A percentile compares a stretch with the other conserved stretches of the same genome.
phyloP scores from a whole-genome alignment of 2,797 vertebrate species.

The Bryconaethiops microstoma region DNA sequence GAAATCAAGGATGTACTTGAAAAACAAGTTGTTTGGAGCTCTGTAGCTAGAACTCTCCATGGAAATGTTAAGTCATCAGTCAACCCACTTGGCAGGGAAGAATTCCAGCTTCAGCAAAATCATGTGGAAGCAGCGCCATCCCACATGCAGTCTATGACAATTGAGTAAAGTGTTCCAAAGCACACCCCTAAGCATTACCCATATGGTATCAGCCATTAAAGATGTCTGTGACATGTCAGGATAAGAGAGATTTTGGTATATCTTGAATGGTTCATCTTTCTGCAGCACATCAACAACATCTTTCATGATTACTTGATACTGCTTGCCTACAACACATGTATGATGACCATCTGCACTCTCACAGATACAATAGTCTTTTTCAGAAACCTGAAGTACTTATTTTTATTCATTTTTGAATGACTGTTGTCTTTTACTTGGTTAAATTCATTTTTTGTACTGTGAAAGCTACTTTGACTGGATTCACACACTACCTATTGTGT shows the following conservation, averaged over 20 bases:
- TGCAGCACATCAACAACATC: too few species aligned
- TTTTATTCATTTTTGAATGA: too few species aligned
- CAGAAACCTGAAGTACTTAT: too few species aligned
- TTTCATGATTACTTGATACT: too few species aligned
- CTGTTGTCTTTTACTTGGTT: too few species aligned
- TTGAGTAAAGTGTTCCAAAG: background rate
- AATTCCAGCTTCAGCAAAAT: constrained; percentile 33
- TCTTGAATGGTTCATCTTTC: too few species aligned
- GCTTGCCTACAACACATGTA: too few species aligned
- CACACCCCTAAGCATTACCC: background rate
- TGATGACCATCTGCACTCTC: too few species aligned
- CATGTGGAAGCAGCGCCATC: background rate
- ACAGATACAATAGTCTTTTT: too few species aligned
- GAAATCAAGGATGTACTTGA: background rate
- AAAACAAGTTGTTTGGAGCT: background rate
- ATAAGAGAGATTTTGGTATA: background rate
- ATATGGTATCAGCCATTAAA: background rate
- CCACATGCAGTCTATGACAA: background rate
- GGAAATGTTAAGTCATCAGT: constrained; percentile 34
- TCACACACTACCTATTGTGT: too few species aligned
- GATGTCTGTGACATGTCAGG: background rate
- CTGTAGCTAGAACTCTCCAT: background rate
- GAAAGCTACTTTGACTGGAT: too few species aligned
- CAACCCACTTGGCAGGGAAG: constrained; percentile 25
- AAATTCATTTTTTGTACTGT: too few species aligned